phyloP scores from a whole-genome alignment of 2,797 vertebrate species.

The Craterocephalus amniculus region DNA sequence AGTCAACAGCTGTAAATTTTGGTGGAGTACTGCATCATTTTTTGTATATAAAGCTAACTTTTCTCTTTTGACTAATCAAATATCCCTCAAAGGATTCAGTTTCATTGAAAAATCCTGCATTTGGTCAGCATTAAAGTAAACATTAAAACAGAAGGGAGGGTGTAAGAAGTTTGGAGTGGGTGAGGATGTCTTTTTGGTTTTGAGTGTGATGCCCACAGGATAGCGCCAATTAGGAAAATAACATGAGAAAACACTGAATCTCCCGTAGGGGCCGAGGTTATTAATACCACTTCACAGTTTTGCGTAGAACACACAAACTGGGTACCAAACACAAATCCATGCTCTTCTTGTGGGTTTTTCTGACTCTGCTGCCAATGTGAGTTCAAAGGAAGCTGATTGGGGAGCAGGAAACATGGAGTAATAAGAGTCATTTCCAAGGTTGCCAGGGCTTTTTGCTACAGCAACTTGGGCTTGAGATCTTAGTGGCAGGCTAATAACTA shows the following conservation, averaged over 20 bases:
- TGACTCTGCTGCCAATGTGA: constrained; percentile 25
- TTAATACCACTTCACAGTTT: background rate
- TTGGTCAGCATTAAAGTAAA: too few species aligned
- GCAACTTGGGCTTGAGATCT: constrained; percentile 47
- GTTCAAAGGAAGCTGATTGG: constrained; percentile 56
- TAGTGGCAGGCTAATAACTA: constrained; percentile 47
- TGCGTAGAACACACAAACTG: background rate
- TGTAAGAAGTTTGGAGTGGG: too few species aligned
- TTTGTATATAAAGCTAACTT: too few species aligned
- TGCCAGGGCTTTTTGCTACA: constrained; percentile 24
- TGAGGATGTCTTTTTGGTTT: background rate
- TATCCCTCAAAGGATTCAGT: too few species aligned
- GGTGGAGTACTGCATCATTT: too few species aligned
- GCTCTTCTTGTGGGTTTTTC: constrained; percentile 43
- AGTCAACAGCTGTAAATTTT: too few species aligned
- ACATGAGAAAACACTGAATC: background rate
- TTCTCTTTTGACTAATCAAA: too few species aligned
- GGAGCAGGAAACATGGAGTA: constrained; percentile 63
- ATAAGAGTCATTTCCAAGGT: constrained; percentile 23
- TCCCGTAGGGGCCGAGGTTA: background rate
- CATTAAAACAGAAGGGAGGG: too few species aligned
- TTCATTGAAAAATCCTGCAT: too few species aligned
- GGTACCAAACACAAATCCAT: background rate
- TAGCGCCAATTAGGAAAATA: background rate
- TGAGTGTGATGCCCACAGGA: background rate